A percentile compares a stretch with the other conserved stretches of the same genome.
Conservation (phyloP, 2,113 vertebrate species). For the Sander vitreus region DNA sequence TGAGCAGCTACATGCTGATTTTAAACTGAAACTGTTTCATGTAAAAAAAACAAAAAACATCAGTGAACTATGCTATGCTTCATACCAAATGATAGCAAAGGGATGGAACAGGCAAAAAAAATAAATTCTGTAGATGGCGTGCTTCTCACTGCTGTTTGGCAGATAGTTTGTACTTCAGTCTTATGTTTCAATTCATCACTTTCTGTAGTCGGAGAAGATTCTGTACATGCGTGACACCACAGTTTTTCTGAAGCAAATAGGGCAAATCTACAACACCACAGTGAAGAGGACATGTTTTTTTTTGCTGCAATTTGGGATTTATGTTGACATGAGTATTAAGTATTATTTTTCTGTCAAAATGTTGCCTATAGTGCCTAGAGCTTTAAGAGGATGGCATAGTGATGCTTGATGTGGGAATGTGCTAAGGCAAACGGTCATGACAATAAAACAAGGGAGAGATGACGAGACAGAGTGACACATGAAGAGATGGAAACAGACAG, state of each 20-base stretch:
- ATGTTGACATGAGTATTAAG: too few relatives aligned
- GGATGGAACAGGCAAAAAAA: neutral
- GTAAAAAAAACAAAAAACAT: neutral
- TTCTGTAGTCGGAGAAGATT: neutral
- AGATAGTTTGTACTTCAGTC: slow-evolving; percentile 9
- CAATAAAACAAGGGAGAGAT: slow-evolving; percentile 18
- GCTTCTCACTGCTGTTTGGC: slow-evolving; percentile 29
- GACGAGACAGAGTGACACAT: slow-evolving; percentile 25
- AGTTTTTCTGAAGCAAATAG: slow-evolving; percentile 47
- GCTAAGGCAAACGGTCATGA: neutral
- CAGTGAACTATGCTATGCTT: neutral
- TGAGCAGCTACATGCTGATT: neutral
- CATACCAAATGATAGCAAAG: slow-evolving; percentile 1
- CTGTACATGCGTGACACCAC: slow-evolving; percentile 23
- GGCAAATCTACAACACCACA: slow-evolving; percentile 25
- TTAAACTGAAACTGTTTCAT: neutral
- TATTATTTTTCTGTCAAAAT: slow-evolving; percentile 12
- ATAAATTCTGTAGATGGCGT: slow-evolving; percentile 14
- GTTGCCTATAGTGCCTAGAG: neutral
- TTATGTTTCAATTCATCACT: slow-evolving; percentile 36
- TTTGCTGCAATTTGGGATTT: slow-evolving; percentile 2
- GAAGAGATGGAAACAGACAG: slow-evolving; percentile 35
- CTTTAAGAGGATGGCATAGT: slow-evolving; percentile 15
- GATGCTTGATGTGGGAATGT: slow-evolving; percentile 4
- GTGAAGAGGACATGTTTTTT: neutral